Evolutionary conservation across 2,797 vertebrate genomes (phyloP), one percentile per base, ranked within the genome.

Genomic region (Schizothorax lantsangensis): DNA sequence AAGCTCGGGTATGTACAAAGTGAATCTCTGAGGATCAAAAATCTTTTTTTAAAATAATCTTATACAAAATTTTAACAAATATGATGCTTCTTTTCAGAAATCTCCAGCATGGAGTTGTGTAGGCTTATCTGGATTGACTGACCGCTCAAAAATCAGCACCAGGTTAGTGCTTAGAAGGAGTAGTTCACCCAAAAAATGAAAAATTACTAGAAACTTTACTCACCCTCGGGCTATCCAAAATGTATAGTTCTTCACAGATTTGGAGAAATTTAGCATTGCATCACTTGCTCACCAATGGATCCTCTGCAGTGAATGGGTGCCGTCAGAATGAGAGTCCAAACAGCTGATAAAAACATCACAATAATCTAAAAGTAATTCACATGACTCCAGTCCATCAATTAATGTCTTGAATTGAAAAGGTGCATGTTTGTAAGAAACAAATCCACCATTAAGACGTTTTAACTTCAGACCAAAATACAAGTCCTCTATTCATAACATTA

Each of bases 91-190:
- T 79, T 77, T 86, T 85, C 84, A 38, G 83, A 79, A 96, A 94
- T 90, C 93, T 64, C 93, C 93, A 86, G 90, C 93, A 83, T 94
- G 94, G 93, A 91, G 90, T 86, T 92, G 91, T 40, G 87, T 88
- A 73, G 89, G 91, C 74, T 88, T 92, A 21, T 91, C 94, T 88
- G 92, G 91, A 85, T 78, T 92, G 85, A 92, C 91, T 14, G 91
- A 87, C 78, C 72, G 91, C 54, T 92, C 93, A 73, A 92, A 92
- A 89, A 79, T 90, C 85, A 93, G 78, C 88, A 85, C 88, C 66
- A 93, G 93, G 95, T 95, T 64, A 91, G 81, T 45, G 14, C 26
- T 68, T 79, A 26, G 14, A 36, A 47, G n/a, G 30, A 17, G 17
- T 66, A 17, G 64, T 33, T 5, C 59, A 21, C 26, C 6, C 26